These are phyloP conservation scores for Heliconius erato DNA, from an alignment of 2,888 invertebrate species.

Conservation along the genomic window DNA sequence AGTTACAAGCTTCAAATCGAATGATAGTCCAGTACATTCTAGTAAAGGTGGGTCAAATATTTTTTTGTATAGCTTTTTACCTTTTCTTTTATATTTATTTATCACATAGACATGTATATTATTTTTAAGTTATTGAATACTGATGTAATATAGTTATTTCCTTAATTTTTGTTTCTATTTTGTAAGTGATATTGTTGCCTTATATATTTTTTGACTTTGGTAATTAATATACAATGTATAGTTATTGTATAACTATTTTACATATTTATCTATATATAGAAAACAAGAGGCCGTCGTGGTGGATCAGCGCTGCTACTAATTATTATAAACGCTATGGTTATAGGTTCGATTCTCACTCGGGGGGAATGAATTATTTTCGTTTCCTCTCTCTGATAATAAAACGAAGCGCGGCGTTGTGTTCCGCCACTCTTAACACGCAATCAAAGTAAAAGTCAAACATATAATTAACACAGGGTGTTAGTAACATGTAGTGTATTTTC, in stretches of 20 bases:
- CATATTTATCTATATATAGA: background rate
- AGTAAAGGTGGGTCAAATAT: constrained; percentile 50
- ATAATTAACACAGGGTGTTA: constrained; percentile 15
- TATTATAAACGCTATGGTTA: background rate
- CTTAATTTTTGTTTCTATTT: background rate
- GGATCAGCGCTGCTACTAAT: background rate
- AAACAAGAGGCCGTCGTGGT: background rate
- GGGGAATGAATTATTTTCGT: background rate
- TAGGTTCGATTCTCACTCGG: background rate
- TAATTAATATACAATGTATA: background rate
- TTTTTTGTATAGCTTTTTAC: background rate
- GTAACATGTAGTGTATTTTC: constrained; percentile 72
- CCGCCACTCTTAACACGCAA: background rate
- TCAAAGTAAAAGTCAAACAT: background rate
- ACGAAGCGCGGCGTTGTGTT: background rate
- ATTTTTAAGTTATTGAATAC: background rate
- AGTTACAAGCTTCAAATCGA: constrained; percentile 69
- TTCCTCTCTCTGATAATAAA: background rate
- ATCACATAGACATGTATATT: background rate
- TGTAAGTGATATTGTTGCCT: background rate
- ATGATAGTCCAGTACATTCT: constrained; percentile 66
- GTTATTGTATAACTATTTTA: background rate
- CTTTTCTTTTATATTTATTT: background rate
- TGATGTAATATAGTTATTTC: background rate
- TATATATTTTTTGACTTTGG: background rate